phyloP scores from a whole-genome alignment of 2,888 invertebrate species.

The Dicycla oo region DNA sequence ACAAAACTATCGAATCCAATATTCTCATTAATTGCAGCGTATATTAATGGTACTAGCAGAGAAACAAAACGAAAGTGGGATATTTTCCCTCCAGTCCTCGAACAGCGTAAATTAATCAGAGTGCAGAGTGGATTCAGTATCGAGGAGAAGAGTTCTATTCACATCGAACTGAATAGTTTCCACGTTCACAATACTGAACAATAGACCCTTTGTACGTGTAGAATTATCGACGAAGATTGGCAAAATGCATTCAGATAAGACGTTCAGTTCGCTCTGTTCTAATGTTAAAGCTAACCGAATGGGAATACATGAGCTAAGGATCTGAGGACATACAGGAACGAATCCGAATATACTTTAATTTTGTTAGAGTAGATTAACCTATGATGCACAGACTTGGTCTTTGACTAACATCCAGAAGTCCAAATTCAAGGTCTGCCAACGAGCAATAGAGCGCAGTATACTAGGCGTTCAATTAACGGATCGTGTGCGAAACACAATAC shows the following conservation, averaged over 20 bases:
- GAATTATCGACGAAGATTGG: constrained; percentile 60
- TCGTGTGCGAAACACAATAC: too few species aligned
- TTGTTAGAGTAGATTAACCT: neutral
- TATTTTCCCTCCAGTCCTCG: constrained; percentile 15
- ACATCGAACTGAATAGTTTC: constrained; percentile 61
- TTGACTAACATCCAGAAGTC: too few species aligned
- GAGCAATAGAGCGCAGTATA: too few species aligned
- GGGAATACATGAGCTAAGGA: constrained; percentile 11
- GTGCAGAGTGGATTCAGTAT: constrained; percentile 45
- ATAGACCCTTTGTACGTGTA: constrained; percentile 54
- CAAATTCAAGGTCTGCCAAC: too few species aligned
- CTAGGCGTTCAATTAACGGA: too few species aligned
- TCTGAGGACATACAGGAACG: neutral
- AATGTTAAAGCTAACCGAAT: constrained; percentile 26
- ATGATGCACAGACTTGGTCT: too few species aligned
- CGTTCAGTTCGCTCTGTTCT: constrained; percentile 17
- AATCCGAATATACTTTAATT: neutral
- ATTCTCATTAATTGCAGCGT: constrained; percentile 5
- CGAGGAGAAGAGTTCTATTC: constrained; percentile 51
- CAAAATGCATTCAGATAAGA: constrained; percentile 57
- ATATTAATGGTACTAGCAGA: neutral
- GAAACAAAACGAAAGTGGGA: constrained; percentile 4
- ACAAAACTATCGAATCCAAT: neutral
- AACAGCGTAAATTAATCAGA: constrained; percentile 59
- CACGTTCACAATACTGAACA: constrained; percentile 61